phyloP scores from a whole-genome alignment of 2,113 vertebrate species.

The mouse (Mus musculus) region GRCm39 chrX:133874501-133875000 shows the following conservation, averaged over 20 bases:
- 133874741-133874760: slow-evolving; percentile 85
- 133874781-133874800: slow-evolving; percentile 61
- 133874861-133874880: slow-evolving; percentile 23
- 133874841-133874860: slow-evolving; percentile 13
- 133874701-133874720: slow-evolving; percentile 89
- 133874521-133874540: slow-evolving; percentile 52
- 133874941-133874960: slow-evolving; percentile 25
- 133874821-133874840: slow-evolving; percentile 52
- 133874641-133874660: slow-evolving; percentile 75
- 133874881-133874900: background rate
- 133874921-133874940: slow-evolving; percentile 8
- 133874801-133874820: slow-evolving; percentile 67
- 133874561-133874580: slow-evolving; percentile 50
- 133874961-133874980: background rate
- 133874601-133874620: slow-evolving; percentile 58
- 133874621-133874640: slow-evolving; percentile 64
- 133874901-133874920: slow-evolving; percentile 5
- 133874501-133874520: slow-evolving; percentile 66
- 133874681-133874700: slow-evolving; percentile 87
- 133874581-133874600: background rate
- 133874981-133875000: no score
- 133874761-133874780: slow-evolving; percentile 88
- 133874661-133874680: slow-evolving; percentile 83
- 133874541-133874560: slow-evolving; percentile 58
- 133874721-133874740: slow-evolving; percentile 86